Percentiles rank a stretch among this genome's conserved stretches.
phyloP scores from a whole-genome alignment of 2,888 invertebrate genomes.

The Nomada fabriciana region DNA sequence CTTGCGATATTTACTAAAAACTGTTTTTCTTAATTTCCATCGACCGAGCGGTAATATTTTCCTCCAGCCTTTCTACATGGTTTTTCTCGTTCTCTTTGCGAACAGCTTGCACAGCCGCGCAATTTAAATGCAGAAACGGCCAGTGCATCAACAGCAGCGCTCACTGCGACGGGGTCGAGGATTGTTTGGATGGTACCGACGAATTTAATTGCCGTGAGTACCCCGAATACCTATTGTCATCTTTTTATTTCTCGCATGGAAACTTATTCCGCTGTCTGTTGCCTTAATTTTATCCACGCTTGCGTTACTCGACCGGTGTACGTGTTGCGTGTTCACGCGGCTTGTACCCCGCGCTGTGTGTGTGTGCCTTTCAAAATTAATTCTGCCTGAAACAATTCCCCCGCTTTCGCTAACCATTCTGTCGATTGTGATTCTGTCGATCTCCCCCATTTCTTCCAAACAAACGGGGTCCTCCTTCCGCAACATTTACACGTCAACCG shows the following conservation, averaged over 20 bases:
- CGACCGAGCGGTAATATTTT: no score
- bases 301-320: no score
- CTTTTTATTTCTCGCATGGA: neutral
- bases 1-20: no score
- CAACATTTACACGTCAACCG: no score
- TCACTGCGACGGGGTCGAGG: constrained; percentile 85
- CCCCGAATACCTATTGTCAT: neutral
- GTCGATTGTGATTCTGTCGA: neutral
- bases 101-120: constrained; percentile 85
- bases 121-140: constrained; percentile 88
- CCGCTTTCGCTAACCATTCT: constrained; percentile 25
- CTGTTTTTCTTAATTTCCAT: no score
- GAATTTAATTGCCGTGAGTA: constrained; percentile 88
- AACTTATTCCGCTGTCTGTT: neutral
- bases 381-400: neutral
- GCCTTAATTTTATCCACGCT: neutral
- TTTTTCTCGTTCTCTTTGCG: constrained; percentile 16
- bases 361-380: constrained; percentile 13
- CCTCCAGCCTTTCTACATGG: neutral
- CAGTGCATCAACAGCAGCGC: constrained; percentile 86
- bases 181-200: constrained; percentile 88
- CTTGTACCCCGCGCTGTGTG: neutral
- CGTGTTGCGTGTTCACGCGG: no score
- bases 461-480: no score
- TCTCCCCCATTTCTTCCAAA: no score